Evolutionary conservation across 2,888 invertebrate species (phyloP).

Genomic region (Formica aserva): DNA sequence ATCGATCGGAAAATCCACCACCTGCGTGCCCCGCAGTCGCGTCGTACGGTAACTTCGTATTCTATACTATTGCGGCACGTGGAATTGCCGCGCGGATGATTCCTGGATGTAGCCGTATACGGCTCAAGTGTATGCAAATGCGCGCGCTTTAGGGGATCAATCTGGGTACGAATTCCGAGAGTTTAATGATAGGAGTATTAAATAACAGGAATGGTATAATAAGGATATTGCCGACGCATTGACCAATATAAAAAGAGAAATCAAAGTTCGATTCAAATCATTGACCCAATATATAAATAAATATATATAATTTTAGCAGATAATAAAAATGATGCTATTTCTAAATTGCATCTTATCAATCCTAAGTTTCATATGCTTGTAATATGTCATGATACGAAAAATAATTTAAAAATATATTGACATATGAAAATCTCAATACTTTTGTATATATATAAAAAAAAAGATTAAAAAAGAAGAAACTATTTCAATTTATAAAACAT

Average conservation of each 20-base stretch:
- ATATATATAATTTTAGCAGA: background rate
- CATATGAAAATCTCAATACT: background rate
- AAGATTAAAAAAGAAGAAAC: background rate
- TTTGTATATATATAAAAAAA: background rate
- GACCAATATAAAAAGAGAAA: background rate
- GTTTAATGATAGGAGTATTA: constrained; percentile 16
- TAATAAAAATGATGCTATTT: background rate
- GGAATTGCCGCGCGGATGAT: constrained; percentile 28
- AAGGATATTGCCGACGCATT: background rate
- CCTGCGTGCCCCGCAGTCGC: constrained; percentile 53
- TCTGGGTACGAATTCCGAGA: constrained; percentile 20
- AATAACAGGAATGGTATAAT: background rate
- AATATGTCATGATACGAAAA: background rate
- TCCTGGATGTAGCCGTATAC: constrained; percentile 22
- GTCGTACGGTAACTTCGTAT: constrained; percentile 50
- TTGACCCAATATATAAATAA: background rate
- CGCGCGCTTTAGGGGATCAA: constrained; percentile 45
- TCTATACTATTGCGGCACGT: constrained; percentile 32
- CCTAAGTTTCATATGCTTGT: background rate
- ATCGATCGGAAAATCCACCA: constrained; percentile 52
- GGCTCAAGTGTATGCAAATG: constrained; percentile 41
- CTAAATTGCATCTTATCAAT: background rate
- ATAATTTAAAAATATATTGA: background rate
- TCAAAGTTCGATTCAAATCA: background rate
- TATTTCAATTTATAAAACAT: background rate